Evolutionary conservation across 2,888 invertebrate species (phyloP), one percentile per base, ranked within the genome.

Genomic region (Synanthedon myopaeformis): DNA sequence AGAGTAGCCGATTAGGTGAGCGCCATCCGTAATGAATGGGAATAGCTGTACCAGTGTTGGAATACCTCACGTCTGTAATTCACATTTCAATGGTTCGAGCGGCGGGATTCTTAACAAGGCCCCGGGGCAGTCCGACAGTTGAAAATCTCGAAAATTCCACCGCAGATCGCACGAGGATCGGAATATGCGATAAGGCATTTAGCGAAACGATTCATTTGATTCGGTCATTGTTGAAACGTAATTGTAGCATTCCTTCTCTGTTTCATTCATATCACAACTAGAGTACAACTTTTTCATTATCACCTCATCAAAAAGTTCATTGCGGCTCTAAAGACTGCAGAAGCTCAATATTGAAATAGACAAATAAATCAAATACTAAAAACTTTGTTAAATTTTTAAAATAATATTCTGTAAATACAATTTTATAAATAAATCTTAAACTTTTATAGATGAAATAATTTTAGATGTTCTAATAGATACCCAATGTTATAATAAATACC

Each of bases 101-200:
- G n/a, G 13, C 45, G 13, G 45, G 79, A 85, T 85, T 84, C 85
- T 85, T 83, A 84, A 81, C 84, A 70, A 79, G 74, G 76, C 57
- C 80, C 74, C 59, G 69, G 59, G 74, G 78, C 75, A 57, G 59
- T 61, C 58, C 64, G 67, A 65, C 64, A 64, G 69, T 69, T 72
- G 83, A 85, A 86, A 86, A 86, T 86, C 79, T 82, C 78, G 80
- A 78, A 82, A 83, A 83, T 85, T 72, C 74, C 73, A 66, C 79
- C 75, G 69, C 76, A 77, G 70, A 78, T 79, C 77, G 80, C 75
- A 80, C 81, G 74, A 74, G 76, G 66, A 77, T 69, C 69, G 72
- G 76, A 83, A 76, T 85, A 82, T 80, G 83, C 76, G 69, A 70
- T 81, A 74, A 76, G 82, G 83, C 70, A 85, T 86, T 84, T 77